A percentile compares a stretch with the other conserved stretches of the same genome.
Evolutionary conservation across 2,888 invertebrate genomes (phyloP).

Genomic region (Drosophila monieri): DNA sequence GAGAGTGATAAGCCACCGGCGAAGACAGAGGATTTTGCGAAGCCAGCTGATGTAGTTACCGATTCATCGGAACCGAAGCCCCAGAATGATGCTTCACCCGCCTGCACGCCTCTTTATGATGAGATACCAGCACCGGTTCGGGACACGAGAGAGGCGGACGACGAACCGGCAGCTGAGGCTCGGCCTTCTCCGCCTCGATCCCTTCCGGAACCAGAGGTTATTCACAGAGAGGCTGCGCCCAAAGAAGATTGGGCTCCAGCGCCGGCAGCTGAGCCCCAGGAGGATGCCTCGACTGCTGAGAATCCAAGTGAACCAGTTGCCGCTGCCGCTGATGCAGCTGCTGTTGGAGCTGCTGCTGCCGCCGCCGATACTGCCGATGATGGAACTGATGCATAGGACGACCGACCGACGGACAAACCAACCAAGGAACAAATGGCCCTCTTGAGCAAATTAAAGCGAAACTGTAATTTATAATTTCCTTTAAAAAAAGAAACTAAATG

Average conservation of each 20-base stretch:
- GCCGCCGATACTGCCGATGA: conserved; percentile 39
- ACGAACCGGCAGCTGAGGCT: conserved; percentile 27
- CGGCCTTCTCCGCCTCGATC: not conserved
- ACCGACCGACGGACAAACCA: conserved; percentile 26
- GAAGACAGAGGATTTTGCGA: conserved; percentile 27
- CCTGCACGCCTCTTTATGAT: conserved; percentile 80
- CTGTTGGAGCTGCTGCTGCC: conserved; percentile 19
- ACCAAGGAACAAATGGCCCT: conserved; percentile 25
- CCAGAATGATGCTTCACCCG: conserved; percentile 54
- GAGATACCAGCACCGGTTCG: conserved; percentile 69
- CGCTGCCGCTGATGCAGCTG: conserved; percentile 24
- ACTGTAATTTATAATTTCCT: conserved; percentile 61
- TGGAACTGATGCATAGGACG: conserved; percentile 50
- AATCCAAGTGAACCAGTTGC: conserved; percentile 23
- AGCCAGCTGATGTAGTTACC: conserved; percentile 48
- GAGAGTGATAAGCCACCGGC: conserved; percentile 7
- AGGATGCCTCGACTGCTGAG: conserved; percentile 9
- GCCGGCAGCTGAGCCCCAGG: conserved; percentile 16
- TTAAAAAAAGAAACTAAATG: conserved; percentile 48
- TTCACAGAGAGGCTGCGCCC: conserved; percentile 29
- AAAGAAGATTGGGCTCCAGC: conserved; percentile 28
- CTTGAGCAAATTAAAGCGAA: conserved; percentile 24
- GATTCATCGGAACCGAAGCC: conserved; percentile 36
- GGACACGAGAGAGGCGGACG: conserved; percentile 4
- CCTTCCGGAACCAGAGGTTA: conserved; percentile 11